These are phyloP conservation scores for Byasa hedistus DNA, from an alignment of 2,888 invertebrate species.

Conservation along the genomic window DNA sequence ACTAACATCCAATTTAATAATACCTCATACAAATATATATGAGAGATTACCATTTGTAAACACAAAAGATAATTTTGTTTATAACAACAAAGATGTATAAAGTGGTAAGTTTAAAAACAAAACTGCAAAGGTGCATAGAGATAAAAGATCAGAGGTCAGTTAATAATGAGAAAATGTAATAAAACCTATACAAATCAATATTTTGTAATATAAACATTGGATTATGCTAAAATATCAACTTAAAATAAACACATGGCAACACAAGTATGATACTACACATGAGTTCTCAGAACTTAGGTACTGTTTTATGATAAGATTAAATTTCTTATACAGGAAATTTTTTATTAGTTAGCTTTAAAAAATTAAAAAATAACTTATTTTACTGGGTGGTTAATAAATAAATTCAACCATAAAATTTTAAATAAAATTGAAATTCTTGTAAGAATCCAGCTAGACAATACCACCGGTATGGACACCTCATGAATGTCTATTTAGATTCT, in stretches of 20 bases:
- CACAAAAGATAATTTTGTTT: slow-evolving; percentile 25
- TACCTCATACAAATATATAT: not conserved
- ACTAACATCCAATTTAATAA: not conserved
- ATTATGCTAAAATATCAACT: not conserved
- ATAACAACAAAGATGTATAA: slow-evolving; percentile 32
- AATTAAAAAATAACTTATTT: too few species aligned
- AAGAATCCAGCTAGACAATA: slow-evolving; percentile 45
- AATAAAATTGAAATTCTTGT: slow-evolving; percentile 28
- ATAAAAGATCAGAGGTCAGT: slow-evolving; percentile 35
- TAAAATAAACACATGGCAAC: slow-evolving; percentile 7
- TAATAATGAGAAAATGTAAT: slow-evolving; percentile 28
- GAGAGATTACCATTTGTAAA: not conserved
- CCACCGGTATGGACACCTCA: not conserved
- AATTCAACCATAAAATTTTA: not conserved
- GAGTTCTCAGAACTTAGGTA: slow-evolving; percentile 6
- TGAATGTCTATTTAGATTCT: slow-evolving; percentile 25
- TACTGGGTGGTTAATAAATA: not conserved
- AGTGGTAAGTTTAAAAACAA: slow-evolving; percentile 16
- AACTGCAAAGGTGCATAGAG: slow-evolving; percentile 25
- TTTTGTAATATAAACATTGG: slow-evolving; percentile 1
- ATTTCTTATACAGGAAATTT: not conserved
- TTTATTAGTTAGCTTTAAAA: not conserved
- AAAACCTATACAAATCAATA: slow-evolving; percentile 5
- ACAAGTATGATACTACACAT: slow-evolving; percentile 7
- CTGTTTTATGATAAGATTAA: slow-evolving; percentile 19